phyloP scores from a whole-genome alignment of 1,140 invertebrate genomes.

The Amyelois transitella region DNA sequence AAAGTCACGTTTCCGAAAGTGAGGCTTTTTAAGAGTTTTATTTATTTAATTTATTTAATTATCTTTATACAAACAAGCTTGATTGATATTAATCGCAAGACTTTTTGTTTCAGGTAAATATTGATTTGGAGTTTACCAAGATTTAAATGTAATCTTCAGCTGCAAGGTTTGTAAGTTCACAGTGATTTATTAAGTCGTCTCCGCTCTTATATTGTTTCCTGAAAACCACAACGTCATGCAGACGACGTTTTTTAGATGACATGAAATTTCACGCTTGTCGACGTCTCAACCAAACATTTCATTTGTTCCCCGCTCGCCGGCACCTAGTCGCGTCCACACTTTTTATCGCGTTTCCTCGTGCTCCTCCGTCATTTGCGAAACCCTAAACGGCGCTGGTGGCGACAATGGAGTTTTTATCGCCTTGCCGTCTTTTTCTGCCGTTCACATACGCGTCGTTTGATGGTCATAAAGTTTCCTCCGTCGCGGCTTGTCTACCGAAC shows the following conservation, averaged over 20 bases:
- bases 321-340: conserved; percentile 23
- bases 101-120: conserved; percentile 28
- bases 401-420: conserved; percentile 56
- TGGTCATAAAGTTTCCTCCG: conserved; percentile 36
- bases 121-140: not conserved
- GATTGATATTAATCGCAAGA: conserved; percentile 1
- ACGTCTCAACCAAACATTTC: conserved; percentile 23
- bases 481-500: conserved; percentile 23
- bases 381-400: conserved; percentile 38
- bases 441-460: conserved; percentile 42
- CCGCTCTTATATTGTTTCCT: not conserved
- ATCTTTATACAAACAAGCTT: not conserved
- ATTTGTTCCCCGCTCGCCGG: conserved; percentile 28
- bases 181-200: not conserved
- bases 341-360: conserved; percentile 48
- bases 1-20: conserved; percentile 16
- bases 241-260: conserved; percentile 18
- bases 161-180: not conserved
- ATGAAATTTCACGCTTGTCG: conserved; percentile 44
- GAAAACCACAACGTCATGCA: not conserved
- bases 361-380: conserved; percentile 47
- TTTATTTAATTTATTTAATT: not conserved
- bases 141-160: not conserved
- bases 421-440: conserved; percentile 35
- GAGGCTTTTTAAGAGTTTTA: not conserved